Percentiles rank a stretch among this genome's conserved stretches.
Conservation (phyloP, 2,113 vertebrate species). For the Theristicus caerulescens region DNA sequence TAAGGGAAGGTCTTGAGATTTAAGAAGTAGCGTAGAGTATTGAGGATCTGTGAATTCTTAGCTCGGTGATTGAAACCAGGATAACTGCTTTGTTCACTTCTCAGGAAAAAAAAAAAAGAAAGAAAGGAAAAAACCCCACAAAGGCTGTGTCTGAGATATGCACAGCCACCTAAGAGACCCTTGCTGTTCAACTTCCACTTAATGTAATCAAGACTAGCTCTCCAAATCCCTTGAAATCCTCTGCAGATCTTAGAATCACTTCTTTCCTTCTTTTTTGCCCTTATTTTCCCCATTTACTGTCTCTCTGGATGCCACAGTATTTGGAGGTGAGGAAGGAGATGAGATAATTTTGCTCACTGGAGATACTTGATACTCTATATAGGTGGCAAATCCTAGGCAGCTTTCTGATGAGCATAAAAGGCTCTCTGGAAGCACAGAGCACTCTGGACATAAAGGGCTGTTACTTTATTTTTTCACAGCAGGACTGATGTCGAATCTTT, state of each 20-base stretch:
- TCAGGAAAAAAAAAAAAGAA: neutral
- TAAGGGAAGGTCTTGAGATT: constrained; percentile 27
- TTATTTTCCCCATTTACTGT: neutral
- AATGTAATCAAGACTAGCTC: neutral
- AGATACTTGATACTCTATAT: neutral
- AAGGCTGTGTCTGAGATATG: neutral
- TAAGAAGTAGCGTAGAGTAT: neutral
- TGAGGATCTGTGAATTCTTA: neutral
- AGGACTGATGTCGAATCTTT: neutral
- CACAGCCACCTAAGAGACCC: neutral
- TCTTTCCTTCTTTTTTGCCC: neutral
- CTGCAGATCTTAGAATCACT: neutral
- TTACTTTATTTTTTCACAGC: neutral
- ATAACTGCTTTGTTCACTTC: neutral
- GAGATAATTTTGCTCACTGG: neutral
- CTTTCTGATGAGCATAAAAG: neutral
- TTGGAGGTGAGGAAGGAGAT: neutral
- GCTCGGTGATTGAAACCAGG: neutral
- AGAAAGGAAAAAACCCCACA: rapidly evolving
- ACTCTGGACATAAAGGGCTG: neutral
- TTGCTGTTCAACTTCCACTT: neutral
- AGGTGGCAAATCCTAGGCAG: neutral
- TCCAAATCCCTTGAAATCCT: neutral
- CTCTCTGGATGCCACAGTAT: neutral
- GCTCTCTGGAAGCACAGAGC: neutral